phyloP scores from a whole-genome alignment of 2,113 vertebrate species.

The Campylorhamphus procurvoides region DNA sequence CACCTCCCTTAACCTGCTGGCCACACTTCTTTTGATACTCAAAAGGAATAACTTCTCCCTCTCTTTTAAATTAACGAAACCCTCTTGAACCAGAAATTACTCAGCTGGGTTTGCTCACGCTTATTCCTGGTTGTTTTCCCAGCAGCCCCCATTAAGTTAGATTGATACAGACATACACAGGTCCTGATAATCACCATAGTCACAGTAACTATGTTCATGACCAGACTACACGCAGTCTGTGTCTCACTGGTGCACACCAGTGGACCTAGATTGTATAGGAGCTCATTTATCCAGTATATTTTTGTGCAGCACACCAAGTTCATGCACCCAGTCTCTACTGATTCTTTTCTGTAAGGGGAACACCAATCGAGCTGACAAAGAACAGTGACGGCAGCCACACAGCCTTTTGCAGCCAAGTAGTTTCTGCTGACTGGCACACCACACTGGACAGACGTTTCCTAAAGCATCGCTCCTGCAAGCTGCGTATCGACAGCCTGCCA shows the following conservation, averaged over 20 bases:
- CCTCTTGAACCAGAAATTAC: background rate
- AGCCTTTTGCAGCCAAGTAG: background rate
- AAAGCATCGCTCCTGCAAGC: background rate
- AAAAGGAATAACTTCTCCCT: background rate
- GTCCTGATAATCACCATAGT: background rate
- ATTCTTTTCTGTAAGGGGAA: background rate
- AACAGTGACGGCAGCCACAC: background rate
- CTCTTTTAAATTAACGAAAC: background rate
- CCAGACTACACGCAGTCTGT: background rate
- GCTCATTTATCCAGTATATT: background rate
- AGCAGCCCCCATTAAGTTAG: background rate
- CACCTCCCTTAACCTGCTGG: background rate
- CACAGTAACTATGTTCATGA: background rate
- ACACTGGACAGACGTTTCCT: background rate
- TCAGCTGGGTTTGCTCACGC: background rate
- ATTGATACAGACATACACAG: background rate
- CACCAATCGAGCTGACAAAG: accelerated
- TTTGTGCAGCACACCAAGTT: background rate
- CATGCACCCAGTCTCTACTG: background rate
- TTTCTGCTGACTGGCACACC: conserved; percentile 8
- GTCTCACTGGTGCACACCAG: background rate
- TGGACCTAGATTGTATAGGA: accelerated
- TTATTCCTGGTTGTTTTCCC: background rate
- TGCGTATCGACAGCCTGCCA: accelerated
- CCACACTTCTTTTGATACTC: background rate